Base-by-base conservation (phyloP, 2,797 vertebrate genomes). In the Diceros bicornis region DNA sequence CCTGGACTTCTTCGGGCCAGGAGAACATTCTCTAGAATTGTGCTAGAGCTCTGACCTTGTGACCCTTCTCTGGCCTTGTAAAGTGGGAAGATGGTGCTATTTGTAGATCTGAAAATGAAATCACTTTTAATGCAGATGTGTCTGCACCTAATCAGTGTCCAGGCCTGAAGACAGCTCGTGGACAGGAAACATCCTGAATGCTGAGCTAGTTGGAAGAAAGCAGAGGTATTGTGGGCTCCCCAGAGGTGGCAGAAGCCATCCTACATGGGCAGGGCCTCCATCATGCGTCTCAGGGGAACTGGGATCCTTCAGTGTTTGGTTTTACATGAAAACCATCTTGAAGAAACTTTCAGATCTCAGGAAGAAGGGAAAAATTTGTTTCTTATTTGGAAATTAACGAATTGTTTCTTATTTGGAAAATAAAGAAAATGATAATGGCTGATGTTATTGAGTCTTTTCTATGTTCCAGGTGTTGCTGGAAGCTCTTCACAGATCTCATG, bases 381-480 rank as follows among this genome's bases (percentile, higher is more conserved):
- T 81, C 55, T 74, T 94, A 89, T 91, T 91, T 96, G 61, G 55
- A 69, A 93, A 94, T 41, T 61, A 75, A 59, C 64, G 47, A 94
- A 52, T 52, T 52, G 4, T 81, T 91, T 81, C 55, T 74, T 96
- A 85, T 93, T 91, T 96, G 61, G 55, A 69, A 93, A 94, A 50
- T 71, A 93, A 84, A 74, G 66, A 81, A 57, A 79, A 79, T 34
- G 32, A 77, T 87, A 87, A 55, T 14, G 27, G 62, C 34, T 89
- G 52, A 61, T 69, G 47, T 37, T 86, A 85, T 14, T 21, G 78
- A 95, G 47, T 14, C 47, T 16, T 91, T 91, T 89, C 41, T 78
- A 32, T 32, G 29, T 79, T 47, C 29, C 27, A 81, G 61, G 44
- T 18, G 34, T 32, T 61, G 7, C 44, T 61, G 55, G 79, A 69